Base-by-base conservation (phyloP, 2,113 vertebrate genomes). In the Periophthalmus modestus region DNA sequence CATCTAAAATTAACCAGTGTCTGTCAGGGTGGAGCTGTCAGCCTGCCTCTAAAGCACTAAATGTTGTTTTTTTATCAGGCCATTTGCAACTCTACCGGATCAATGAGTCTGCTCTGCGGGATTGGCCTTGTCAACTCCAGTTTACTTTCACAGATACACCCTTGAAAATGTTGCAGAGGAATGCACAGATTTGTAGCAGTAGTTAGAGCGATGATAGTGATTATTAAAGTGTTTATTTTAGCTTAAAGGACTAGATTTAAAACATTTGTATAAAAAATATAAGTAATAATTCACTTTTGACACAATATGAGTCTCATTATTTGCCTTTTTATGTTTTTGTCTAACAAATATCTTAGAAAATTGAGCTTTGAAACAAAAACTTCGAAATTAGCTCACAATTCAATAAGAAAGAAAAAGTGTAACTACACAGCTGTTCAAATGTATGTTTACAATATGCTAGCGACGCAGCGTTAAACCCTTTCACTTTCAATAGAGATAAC, bases 1-100 rank as follows among this genome's bases (percentile, higher is more conserved):
- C 48, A 71, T 83, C 85, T 84, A 85, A 87, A 87, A 81, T 87
- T 79, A 87, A 78, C 70, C 80, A 18, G 19, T 55, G 52, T 55
- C 18, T 11, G 74, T 72, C 54, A 63, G 50, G 24, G 36, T 0
- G 72, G 54, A 74, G 61, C 78, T 71, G 78, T 48, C 75, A 66
- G 67, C 33, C 61, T 19, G 75, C 43, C 58, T 72, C 52, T 70
- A 0, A 36, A 66, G 73, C 15, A 10, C 57, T 66, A 68, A 46
- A 72, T 36, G 65, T 69, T 67, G 52, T 21, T 54, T 72, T 69
- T 69, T 79, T 47, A 86, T 80, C 69, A 18, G 54, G 72, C 59
- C 59, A 54, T 89, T 69, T 84, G 36, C 23, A 85, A n/a, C 54
- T 83, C 77, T 73, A 57, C 78, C 58, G 69, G 58, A 63, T 61